Conservation (phyloP, 1,140 invertebrate genomes). For the Neodiprion pinetum region DNA sequence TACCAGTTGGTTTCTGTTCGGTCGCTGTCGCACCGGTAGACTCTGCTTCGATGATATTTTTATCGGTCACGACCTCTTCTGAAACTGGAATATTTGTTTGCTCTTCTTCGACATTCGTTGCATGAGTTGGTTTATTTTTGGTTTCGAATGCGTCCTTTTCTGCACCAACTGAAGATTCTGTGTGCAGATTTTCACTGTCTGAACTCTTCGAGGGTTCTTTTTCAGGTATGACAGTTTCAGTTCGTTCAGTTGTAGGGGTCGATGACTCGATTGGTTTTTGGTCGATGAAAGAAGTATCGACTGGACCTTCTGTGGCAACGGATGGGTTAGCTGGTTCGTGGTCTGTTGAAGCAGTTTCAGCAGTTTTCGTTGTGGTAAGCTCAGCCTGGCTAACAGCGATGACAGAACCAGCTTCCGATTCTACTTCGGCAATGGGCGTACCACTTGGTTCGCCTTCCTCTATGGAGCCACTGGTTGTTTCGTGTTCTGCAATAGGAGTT, state of each 20-base stretch:
- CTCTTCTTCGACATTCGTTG: conserved; percentile 8
- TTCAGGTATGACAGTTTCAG: conserved; percentile 19
- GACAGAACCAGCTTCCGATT: no score
- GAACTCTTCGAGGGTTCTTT: conserved; percentile 23
- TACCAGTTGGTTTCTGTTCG: conserved; percentile 23
- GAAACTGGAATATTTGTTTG: conserved; percentile 16
- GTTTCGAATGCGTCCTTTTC: conserved; percentile 18
- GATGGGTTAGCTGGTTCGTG: neutral
- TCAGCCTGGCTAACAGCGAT: neutral
- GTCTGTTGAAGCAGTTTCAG: neutral
- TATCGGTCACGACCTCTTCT: conserved; percentile 6
- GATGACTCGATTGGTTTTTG: neutral
- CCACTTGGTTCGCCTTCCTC: no score
- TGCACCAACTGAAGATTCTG: neutral
- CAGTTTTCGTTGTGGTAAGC: neutral
- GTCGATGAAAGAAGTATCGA: no score
- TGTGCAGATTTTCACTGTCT: conserved; percentile 17
- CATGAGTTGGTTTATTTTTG: conserved; percentile 22
- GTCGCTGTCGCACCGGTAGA: conserved; percentile 17
- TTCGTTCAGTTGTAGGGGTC: neutral
- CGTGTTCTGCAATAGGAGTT: neutral
- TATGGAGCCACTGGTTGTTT: no score
- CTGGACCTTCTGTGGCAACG: neutral
- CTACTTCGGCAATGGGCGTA: no score
- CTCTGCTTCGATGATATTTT: conserved; percentile 9